Conservation (phyloP, 2,113 vertebrate species). For the Bungarus multicinctus region DNA sequence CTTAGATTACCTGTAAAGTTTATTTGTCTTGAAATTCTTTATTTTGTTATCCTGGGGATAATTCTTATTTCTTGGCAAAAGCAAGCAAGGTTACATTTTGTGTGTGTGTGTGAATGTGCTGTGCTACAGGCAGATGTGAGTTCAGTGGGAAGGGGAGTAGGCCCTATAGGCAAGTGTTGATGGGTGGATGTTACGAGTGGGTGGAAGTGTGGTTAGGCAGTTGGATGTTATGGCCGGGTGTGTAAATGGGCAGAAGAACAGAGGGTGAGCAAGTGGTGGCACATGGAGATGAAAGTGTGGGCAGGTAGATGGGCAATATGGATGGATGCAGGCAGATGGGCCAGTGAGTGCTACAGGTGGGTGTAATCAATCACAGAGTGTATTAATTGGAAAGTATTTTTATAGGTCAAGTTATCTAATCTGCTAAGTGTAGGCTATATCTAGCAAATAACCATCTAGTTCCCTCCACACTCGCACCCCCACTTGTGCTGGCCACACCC, state of each 20-base stretch:
- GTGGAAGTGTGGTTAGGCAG: neutral
- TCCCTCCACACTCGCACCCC: too few species aligned
- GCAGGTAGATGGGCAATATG: too few species aligned
- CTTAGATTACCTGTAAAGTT: neutral
- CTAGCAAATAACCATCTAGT: neutral
- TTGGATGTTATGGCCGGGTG: neutral
- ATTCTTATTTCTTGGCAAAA: neutral
- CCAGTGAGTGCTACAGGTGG: neutral
- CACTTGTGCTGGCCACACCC: too few species aligned
- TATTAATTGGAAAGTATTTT: neutral
- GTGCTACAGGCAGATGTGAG: neutral
- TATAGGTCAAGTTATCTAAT: neutral
- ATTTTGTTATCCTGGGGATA: neutral
- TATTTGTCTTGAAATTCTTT: neutral
- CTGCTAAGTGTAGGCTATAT: neutral
- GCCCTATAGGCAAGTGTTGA: neutral
- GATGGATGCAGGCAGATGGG: neutral
- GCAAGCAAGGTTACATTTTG: neutral
- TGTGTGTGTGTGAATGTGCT: neutral
- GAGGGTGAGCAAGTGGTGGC: neutral
- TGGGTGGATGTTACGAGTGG: neutral
- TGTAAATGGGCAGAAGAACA: neutral
- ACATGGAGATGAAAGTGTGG: neutral
- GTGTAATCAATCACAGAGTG: neutral
- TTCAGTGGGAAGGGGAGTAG: too few species aligned